phyloP scores from a whole-genome alignment of 2,797 vertebrate genomes.

The Falco biarmicus region DNA sequence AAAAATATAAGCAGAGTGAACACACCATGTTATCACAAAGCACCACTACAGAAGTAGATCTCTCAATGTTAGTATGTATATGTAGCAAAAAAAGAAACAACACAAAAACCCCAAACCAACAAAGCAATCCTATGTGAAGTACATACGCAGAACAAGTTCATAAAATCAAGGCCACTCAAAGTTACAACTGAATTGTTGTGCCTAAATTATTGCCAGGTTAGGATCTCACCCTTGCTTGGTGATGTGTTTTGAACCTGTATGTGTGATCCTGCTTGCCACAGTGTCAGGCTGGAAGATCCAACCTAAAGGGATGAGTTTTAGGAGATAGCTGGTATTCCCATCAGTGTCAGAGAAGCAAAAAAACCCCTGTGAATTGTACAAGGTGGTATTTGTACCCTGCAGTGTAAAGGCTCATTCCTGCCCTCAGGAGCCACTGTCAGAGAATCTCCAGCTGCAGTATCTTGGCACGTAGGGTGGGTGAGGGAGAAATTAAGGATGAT shows the following conservation, averaged over 20 bases:
- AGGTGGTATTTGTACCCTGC: neutral
- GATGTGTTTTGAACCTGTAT: neutral
- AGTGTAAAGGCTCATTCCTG: neutral
- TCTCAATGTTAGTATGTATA: neutral
- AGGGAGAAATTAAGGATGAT: neutral
- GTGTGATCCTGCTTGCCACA: neutral
- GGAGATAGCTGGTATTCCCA: neutral
- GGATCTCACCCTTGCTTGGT: neutral
- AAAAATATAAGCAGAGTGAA: neutral
- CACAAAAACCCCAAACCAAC: neutral
- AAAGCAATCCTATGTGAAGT: neutral
- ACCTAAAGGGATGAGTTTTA: neutral
- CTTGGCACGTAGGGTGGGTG: fast-evolving
- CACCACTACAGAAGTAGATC: neutral
- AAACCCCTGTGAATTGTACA: neutral
- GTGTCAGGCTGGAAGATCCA: neutral
- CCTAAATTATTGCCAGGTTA: neutral
- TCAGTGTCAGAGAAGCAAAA: neutral
- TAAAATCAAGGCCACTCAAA: neutral
- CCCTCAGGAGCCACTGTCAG: neutral
- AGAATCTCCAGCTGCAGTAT: neutral
- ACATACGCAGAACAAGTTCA: neutral
- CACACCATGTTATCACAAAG: neutral
- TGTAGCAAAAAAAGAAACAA: neutral
- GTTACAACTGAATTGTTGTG: neutral